phyloP scores from a whole-genome alignment of 2,113 vertebrate genomes.

The Thermophis baileyi region DNA sequence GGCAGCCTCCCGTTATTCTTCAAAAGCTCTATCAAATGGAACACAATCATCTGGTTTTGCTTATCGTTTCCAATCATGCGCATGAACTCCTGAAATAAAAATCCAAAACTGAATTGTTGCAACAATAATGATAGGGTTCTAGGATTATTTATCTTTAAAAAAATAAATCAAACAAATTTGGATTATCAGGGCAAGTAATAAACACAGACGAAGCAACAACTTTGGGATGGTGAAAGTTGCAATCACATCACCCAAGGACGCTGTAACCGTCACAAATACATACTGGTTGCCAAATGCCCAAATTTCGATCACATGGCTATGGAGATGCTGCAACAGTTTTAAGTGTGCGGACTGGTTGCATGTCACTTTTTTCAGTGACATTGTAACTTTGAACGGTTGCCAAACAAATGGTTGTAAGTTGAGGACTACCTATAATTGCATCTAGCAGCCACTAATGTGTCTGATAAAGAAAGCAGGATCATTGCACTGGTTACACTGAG shows the following conservation, averaged over 20 bases:
- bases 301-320: neutral
- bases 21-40: slow-evolving; percentile 92
- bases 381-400: neutral
- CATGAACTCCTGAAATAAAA: slow-evolving; percentile 89
- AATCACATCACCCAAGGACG: neutral
- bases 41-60: slow-evolving; percentile 98
- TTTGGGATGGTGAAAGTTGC: neutral
- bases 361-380: neutral
- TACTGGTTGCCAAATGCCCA: neutral
- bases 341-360: neutral
- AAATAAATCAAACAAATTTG: neutral
- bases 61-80: slow-evolving; percentile 95
- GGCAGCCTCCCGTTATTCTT: slow-evolving; percentile 86
- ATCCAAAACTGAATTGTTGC: neutral
- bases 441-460: too few species aligned
- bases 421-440: neutral
- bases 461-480: neutral
- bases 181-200: neutral
- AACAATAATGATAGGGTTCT: neutral
- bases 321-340: neutral
- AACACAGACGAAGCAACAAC: neutral
- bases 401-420: neutral
- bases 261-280: neutral
- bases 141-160: neutral
- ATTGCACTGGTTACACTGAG: neutral